These are phyloP conservation scores for Luehdorfia chinensis DNA, from an alignment of 1,140 invertebrate genomes.

Conservation along the genomic window DNA sequence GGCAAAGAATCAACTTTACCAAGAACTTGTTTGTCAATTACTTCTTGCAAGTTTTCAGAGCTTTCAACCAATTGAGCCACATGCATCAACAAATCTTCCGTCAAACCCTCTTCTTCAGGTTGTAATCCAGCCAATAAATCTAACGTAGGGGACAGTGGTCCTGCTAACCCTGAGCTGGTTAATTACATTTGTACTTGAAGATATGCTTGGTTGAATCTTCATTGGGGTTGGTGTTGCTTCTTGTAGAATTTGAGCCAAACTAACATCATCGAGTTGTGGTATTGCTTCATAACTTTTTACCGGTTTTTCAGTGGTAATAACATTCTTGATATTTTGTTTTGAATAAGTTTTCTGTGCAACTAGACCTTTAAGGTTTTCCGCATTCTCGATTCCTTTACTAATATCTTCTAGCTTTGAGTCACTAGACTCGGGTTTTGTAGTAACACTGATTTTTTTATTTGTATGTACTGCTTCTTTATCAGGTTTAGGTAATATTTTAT, in stretches of 20 bases:
- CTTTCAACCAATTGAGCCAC: slow-evolving; percentile 82
- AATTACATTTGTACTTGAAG: slow-evolving; percentile 65
- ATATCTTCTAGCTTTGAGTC: slow-evolving; percentile 33
- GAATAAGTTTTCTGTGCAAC: slow-evolving; percentile 44
- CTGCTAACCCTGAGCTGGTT: slow-evolving; percentile 58
- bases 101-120: slow-evolving; percentile 79
- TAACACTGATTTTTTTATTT: slow-evolving; percentile 45
- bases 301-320: slow-evolving; percentile 39
- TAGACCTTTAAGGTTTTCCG: slow-evolving; percentile 44
- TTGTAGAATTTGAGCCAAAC: slow-evolving; percentile 69
- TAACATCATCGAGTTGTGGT: slow-evolving; percentile 69
- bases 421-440: slow-evolving; percentile 39
- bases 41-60: slow-evolving; percentile 81
- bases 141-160: slow-evolving; percentile 69
- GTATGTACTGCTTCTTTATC: slow-evolving; percentile 39
- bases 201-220: slow-evolving; percentile 67
- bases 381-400: slow-evolving; percentile 32
- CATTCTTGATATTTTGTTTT: slow-evolving; percentile 41
- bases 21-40: slow-evolving; percentile 81
- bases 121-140: slow-evolving; percentile 70
- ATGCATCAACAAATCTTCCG: slow-evolving; percentile 82
- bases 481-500: slow-evolving; percentile 52
- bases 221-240: slow-evolving; percentile 43
- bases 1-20: slow-evolving; percentile 67
- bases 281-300: slow-evolving; percentile 59